phyloP scores from a whole-genome alignment of 2,888 invertebrate genomes.

The Helicoverpa assulta region DNA sequence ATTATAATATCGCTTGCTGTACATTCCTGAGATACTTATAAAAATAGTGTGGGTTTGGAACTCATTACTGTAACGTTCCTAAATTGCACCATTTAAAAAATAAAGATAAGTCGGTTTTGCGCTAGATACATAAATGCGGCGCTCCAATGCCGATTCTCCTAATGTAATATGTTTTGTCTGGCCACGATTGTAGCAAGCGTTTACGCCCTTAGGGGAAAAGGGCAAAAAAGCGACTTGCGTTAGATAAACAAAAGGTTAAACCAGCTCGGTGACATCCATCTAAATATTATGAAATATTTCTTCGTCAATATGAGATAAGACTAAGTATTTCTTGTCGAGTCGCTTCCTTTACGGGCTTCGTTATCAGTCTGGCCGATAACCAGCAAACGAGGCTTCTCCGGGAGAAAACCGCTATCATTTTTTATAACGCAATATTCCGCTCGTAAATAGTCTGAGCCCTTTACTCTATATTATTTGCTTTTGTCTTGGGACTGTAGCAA shows the following conservation, averaged over 20 bases:
- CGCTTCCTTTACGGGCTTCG: conserved; percentile 76
- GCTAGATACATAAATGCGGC: conserved; percentile 23
- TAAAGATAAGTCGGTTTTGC: conserved; percentile 7
- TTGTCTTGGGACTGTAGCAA: conserved; percentile 68
- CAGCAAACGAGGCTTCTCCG: conserved; percentile 78
- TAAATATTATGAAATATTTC: conserved; percentile 73
- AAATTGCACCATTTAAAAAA: conserved; percentile 15
- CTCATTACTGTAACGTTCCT: conserved; percentile 22
- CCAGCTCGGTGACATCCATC: conserved; percentile 62
- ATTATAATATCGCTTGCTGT: conserved; percentile 45
- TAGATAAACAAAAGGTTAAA: conserved; percentile 70
- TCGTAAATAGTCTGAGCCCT: conserved; percentile 76
- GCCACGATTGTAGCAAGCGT: conserved; percentile 29
- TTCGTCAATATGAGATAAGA: conserved; percentile 79
- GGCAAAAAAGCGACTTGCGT: conserved; percentile 54
- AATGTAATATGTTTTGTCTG: conserved; percentile 39
- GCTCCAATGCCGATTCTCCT: conserved; percentile 40
- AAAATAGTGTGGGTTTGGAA: conserved; percentile 24
- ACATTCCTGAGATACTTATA: conserved; percentile 1
- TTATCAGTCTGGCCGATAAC: conserved; percentile 81
- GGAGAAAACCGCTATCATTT: conserved; percentile 80
- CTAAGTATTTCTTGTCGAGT: conserved; percentile 77
- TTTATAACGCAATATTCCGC: conserved; percentile 83
- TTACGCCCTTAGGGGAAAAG: conserved; percentile 50
- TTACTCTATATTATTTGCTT: conserved; percentile 72